phyloP scores from a whole-genome alignment of 2,888 invertebrate species.

The Drosophila setosimentum region DNA sequence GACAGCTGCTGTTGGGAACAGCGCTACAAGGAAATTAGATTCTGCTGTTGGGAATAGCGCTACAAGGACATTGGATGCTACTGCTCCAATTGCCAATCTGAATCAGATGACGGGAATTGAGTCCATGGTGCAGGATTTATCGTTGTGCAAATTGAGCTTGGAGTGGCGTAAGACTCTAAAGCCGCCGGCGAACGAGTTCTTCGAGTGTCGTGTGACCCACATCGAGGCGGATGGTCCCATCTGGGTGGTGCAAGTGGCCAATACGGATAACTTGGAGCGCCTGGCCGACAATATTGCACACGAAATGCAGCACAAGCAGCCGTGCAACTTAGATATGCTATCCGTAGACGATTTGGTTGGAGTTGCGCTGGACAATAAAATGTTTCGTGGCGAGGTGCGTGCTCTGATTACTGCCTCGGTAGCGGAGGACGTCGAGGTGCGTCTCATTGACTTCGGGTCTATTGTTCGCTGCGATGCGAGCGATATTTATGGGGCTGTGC shows the following conservation, averaged over 20 bases:
- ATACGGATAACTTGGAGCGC: conserved; percentile 20
- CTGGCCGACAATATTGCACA: conserved; percentile 20
- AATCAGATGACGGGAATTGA: neutral
- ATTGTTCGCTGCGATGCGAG: neutral
- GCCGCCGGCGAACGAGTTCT: conserved; percentile 35
- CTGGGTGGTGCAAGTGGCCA: conserved; percentile 40
- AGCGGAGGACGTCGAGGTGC: conserved; percentile 17
- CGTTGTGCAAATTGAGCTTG: conserved; percentile 7
- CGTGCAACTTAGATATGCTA: conserved; percentile 15
- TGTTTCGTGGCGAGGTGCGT: conserved; percentile 41
- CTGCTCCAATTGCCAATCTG: neutral
- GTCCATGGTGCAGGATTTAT: neutral
- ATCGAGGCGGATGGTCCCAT: conserved; percentile 40
- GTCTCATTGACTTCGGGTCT: conserved; percentile 53
- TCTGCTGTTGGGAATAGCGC: neutral
- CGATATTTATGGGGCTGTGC: conserved; percentile 34
- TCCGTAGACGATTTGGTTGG: conserved; percentile 40
- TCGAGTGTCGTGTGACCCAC: conserved; percentile 44
- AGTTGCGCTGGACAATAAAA: neutral
- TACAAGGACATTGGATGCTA: neutral
- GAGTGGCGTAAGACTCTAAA: conserved; percentile 38
- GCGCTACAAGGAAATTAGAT: neutral
- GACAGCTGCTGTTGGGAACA: neutral
- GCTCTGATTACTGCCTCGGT: neutral
- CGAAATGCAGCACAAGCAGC: conserved; percentile 3